Evolutionary conservation across 1,140 invertebrate genomes (phyloP), one percentile per base, ranked within the genome.

Genomic region (Aphelenchoides fujianensis): DNA sequence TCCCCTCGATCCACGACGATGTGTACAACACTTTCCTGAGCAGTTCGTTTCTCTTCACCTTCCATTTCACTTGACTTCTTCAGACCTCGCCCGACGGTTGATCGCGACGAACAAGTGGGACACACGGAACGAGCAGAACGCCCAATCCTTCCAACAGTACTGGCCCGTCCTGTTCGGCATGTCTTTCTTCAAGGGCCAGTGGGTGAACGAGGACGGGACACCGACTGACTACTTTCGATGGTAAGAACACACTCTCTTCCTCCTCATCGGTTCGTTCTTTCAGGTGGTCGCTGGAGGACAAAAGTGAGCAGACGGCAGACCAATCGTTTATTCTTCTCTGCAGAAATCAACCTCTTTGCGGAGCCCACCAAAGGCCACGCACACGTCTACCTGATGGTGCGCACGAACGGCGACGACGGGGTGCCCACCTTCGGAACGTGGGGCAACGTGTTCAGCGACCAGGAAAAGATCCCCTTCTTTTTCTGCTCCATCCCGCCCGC

Each of bases 1-100:
- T 68, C n/a, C 66, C 66, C 0, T 68, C 66, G 16, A 68, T 68
- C 34, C 66, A 68, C 35, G 27, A 68, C 52, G 66, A 68, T 19
- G 19, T 55, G 35, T 9, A 16, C 16, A 68, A 68, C 37, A 55
- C 52, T n/a, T 68, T 68, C 30, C 3, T 68, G 2, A 54, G 52
- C n/a, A 55, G 66, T 55, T 34, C 0, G 66, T 67, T 12, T 9
- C 9, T 55, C 19, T 9, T 12, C 3, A 66, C 3, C 19, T 7
- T 67, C 19, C 19, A 68, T 63, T 35, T 19, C 3, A 57, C n/a
- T 19, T 0, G 30, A 16, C 35, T 68, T 19, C 31, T 68, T 64
- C 48, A 35, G 27, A 64, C 3, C 1, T 35, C 12, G 30, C n/a
- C 23, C 30, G 30, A 27, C 31, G 48, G 23, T 27, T 55, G 30